Base-by-base conservation (phyloP, 1,140 invertebrate species). In the Carposina sasakii region DNA sequence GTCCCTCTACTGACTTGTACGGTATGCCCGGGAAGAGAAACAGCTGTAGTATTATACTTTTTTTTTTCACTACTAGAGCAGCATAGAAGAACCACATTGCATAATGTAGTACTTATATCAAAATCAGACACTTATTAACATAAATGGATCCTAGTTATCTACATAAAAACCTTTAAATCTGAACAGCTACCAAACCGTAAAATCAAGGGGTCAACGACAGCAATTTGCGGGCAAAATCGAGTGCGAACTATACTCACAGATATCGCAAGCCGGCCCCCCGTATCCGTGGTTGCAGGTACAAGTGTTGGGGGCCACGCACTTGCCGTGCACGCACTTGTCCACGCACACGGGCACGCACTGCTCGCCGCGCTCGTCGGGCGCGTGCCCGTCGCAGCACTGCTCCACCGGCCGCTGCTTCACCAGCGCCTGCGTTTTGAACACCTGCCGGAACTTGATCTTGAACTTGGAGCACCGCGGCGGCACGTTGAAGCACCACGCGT, bases 201-300 rank as follows among this genome's bases (percentile, higher is more conserved):
- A n/a, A n/a, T n/a, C n/a, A n/a, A n/a, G n/a, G n/a, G n/a, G n/a
- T n/a, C n/a, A n/a, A n/a, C n/a, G n/a, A n/a, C n/a, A n/a, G n/a
- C n/a, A n/a, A n/a, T n/a, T n/a, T n/a, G n/a, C n/a, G n/a, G n/a
- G n/a, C n/a, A n/a, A n/a, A n/a, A n/a, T n/a, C 30, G 49, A 20
- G 30, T 33, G 22, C n/a, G n/a, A n/a, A n/a, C n/a, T n/a, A 54
- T 60, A 91, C 93, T 91, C 87, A 97, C 95, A 92, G 74, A 94
- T 91, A 84, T 94, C 91, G 81, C 96, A 98, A 23, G 88, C 87
- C 5, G 93, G 92, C 23, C 96, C 96, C 28, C 96, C 95, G 71
- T 92, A 98, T 34, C 95, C 95, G 31, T 90, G 88, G 48, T 92
- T 90, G 68, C 96, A 98, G 74, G 95, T 90, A 74, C 96, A 98